Percentiles rank a stretch among this genome's conserved stretches.
Conservation (phyloP, 92 coral and sea anemone species). For the Siderastrea radians region DNA sequence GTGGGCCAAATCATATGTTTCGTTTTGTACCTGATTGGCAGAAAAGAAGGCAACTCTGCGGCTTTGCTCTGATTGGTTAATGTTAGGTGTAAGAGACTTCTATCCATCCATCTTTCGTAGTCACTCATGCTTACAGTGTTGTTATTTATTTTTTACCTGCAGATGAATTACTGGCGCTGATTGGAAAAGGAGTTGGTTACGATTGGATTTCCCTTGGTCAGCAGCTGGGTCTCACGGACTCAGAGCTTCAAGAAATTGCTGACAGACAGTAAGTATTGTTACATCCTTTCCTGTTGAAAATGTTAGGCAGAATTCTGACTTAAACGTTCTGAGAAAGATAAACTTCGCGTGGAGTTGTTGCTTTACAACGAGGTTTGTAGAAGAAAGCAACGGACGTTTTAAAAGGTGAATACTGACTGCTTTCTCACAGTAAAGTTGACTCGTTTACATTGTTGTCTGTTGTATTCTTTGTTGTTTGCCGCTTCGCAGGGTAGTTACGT, state of each 20-base stretch:
- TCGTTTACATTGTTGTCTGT: too few species aligned
- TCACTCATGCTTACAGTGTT: neutral
- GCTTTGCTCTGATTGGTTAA: too few species aligned
- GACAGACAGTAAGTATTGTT: slow-evolving; percentile 73
- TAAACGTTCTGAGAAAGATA: too few species aligned
- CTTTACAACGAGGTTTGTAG: too few species aligned
- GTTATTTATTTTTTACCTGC: neutral
- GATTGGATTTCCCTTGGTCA: slow-evolving; percentile 92
- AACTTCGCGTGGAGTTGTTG: too few species aligned
- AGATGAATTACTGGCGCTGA: slow-evolving; percentile 84
- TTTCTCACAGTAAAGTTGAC: too few species aligned
- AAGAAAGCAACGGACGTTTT: too few species aligned
- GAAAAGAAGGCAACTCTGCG: neutral
- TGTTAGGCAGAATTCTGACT: neutral
- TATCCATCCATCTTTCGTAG: neutral
- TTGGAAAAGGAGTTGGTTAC: slow-evolving; percentile 83
- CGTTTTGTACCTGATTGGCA: neutral
- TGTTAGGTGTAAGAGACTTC: neutral
- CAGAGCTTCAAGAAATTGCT: slow-evolving; percentile 86
- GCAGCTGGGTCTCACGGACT: slow-evolving; percentile 81
- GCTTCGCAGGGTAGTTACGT: too few species aligned
- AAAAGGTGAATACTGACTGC: too few species aligned
- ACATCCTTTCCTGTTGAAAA: too few species aligned
- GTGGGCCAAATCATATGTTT: neutral
- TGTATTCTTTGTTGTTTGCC: too few species aligned